Conservation (phyloP, 1,140 invertebrate genomes). For the Drosophila ercepeae region DNA sequence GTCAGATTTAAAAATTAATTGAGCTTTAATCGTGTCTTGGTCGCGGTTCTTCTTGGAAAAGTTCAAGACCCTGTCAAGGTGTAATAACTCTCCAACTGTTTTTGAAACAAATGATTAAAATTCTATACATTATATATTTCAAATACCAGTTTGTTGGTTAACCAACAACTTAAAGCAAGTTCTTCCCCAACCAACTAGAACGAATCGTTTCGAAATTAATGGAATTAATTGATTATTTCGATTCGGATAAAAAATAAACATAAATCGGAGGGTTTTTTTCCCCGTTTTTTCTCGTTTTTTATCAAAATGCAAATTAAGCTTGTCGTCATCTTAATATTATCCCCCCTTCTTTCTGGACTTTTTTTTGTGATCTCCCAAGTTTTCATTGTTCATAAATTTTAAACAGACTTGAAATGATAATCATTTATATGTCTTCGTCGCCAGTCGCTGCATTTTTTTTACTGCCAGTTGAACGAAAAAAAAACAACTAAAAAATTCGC, state of each 20-base stretch:
- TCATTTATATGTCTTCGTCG: constrained; percentile 51
- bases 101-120: neutral
- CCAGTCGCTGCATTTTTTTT: constrained; percentile 34
- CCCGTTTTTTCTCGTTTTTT: constrained; percentile 6
- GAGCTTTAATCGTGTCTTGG: constrained; percentile 75
- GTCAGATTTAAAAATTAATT: constrained; percentile 59
- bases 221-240: constrained; percentile 1
- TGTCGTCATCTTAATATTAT: constrained; percentile 29
- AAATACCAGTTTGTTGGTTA: neutral
- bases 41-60: constrained; percentile 25
- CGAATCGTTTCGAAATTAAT: neutral
- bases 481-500: constrained; percentile 39
- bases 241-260: neutral
- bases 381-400: constrained; percentile 76
- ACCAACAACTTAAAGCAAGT: neutral
- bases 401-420: constrained; percentile 72
- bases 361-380: constrained; percentile 43
- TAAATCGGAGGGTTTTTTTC: no score
- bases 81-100: neutral
- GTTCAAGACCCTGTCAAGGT: constrained; percentile 9
- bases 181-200: neutral
- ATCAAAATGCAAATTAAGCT: constrained; percentile 18
- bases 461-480: constrained; percentile 37
- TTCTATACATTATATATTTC: neutral
- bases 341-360: neutral